phyloP scores from a whole-genome alignment of 2,888 invertebrate species.

The Macaria notata region DNA sequence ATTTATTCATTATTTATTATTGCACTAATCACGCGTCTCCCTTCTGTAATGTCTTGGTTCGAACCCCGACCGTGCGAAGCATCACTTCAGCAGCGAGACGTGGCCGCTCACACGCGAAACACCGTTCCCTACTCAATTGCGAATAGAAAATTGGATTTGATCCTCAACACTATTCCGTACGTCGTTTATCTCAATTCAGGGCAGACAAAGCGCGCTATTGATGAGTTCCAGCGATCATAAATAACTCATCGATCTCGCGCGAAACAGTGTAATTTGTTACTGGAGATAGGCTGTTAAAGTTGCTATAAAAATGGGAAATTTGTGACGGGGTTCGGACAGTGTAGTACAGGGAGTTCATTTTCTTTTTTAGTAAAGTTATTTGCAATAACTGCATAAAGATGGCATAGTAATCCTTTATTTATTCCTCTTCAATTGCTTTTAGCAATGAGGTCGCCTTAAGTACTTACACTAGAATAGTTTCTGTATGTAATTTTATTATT shows the following conservation, averaged over 20 bases:
- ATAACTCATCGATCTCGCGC: constrained; percentile 45
- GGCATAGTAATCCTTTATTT: too few relatives aligned
- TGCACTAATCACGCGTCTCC: too few relatives aligned
- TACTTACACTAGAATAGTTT: too few relatives aligned
- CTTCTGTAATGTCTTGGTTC: too few relatives aligned
- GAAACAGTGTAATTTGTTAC: constrained; percentile 29
- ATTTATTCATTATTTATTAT: too few relatives aligned
- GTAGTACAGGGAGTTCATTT: constrained; percentile 4
- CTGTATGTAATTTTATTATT: too few relatives aligned
- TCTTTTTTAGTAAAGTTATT: background rate
- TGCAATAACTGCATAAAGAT: too few relatives aligned
- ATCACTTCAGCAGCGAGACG: constrained; percentile 38
- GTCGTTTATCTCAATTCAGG: constrained; percentile 70
- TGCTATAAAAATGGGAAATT: constrained; percentile 17
- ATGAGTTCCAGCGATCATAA: constrained; percentile 45
- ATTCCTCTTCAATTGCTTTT: too few relatives aligned
- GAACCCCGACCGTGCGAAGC: constrained; percentile 23
- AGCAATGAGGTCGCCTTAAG: too few relatives aligned
- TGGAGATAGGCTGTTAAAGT: constrained; percentile 18
- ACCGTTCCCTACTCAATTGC: constrained; percentile 61
- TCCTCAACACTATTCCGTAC: constrained; percentile 63
- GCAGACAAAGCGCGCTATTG: constrained; percentile 45
- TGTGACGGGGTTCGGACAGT: constrained; percentile 8
- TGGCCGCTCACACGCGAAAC: constrained; percentile 45
- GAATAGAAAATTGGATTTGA: constrained; percentile 65